These are phyloP conservation scores for Nothoprocta pentlandii DNA, from an alignment of 2,113 vertebrate species.

Conservation along the genomic window DNA sequence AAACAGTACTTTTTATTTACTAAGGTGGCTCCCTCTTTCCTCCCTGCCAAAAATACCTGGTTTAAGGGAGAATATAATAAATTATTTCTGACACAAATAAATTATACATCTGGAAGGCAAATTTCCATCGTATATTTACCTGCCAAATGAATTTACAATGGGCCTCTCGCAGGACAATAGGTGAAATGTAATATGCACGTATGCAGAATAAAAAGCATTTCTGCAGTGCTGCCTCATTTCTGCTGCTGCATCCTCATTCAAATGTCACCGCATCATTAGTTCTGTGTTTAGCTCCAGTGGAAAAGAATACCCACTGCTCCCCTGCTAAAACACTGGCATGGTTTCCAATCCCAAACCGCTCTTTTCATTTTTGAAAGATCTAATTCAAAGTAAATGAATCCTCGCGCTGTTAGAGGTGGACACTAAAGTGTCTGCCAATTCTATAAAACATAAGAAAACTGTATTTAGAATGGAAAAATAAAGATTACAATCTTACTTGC, in stretches of 20 bases:
- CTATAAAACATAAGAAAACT: neutral
- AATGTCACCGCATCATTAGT: neutral
- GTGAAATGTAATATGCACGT: slow-evolving; percentile 3
- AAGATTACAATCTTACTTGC: neutral
- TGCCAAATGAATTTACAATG: slow-evolving; percentile 72
- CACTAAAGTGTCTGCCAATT: neutral
- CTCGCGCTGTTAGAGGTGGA: neutral
- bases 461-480: neutral
- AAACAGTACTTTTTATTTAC: slow-evolving; percentile 52
- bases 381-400: neutral
- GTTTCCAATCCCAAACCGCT: neutral
- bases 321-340: neutral
- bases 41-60: neutral
- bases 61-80: slow-evolving; percentile 47
- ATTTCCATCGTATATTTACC: slow-evolving; percentile 64
- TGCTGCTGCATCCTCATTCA: slow-evolving; percentile 2
- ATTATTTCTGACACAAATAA: slow-evolving; percentile 73
- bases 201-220: neutral
- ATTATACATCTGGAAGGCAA: slow-evolving; percentile 72
- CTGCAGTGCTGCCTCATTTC: neutral
- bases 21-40: slow-evolving; percentile 8
- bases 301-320: neutral
- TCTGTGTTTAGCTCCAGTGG: neutral
- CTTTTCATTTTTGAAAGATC: neutral
- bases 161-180: slow-evolving; percentile 30